Evolutionary conservation across 35 echinoderm and acorn worm species (phyloP).

Genomic region (Strongylocentrotus purpuratus): DNA sequence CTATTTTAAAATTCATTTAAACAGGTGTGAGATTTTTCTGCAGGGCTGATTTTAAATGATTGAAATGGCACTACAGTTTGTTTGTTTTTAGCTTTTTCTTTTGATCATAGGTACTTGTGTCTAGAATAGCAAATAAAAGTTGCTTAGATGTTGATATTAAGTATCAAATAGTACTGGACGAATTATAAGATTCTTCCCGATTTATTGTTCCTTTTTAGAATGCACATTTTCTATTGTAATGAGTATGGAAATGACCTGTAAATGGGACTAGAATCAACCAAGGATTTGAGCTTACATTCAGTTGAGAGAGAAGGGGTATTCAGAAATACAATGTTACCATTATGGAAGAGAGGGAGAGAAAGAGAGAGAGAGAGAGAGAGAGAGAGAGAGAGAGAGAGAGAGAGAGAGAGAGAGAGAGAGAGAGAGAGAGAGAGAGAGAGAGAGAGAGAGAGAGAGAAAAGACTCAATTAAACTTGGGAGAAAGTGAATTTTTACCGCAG

Average conservation of each 20-base stretch:
- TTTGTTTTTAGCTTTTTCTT: neutral
- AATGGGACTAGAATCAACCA: too few relatives aligned
- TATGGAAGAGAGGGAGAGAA: neutral
- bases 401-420: neutral
- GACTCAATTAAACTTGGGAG: constrained; percentile 23
- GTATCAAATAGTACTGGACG: neutral
- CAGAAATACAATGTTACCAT: neutral
- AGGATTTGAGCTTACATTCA: too few relatives aligned
- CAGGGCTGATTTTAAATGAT: constrained; percentile 17
- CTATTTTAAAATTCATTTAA: constrained; percentile 5
- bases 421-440: constrained; percentile 24
- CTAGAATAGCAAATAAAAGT: neutral
- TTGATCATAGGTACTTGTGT: neutral
- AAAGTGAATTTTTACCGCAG: constrained; percentile 15
- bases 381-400: constrained; percentile 13
- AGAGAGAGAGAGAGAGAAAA: constrained; percentile 15
- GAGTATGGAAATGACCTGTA: too few relatives aligned
- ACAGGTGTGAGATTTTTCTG: neutral
- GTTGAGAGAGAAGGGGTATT: neutral
- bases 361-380: neutral
- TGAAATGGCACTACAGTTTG: neutral
- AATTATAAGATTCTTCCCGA: too few relatives aligned
- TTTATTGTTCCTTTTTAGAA: too few relatives aligned
- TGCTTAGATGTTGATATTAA: neutral
- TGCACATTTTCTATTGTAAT: too few relatives aligned